Evolutionary conservation across 2,888 invertebrate genomes (phyloP), one percentile per base, ranked within the genome.

Genomic region (Spodoptera exigua): DNA sequence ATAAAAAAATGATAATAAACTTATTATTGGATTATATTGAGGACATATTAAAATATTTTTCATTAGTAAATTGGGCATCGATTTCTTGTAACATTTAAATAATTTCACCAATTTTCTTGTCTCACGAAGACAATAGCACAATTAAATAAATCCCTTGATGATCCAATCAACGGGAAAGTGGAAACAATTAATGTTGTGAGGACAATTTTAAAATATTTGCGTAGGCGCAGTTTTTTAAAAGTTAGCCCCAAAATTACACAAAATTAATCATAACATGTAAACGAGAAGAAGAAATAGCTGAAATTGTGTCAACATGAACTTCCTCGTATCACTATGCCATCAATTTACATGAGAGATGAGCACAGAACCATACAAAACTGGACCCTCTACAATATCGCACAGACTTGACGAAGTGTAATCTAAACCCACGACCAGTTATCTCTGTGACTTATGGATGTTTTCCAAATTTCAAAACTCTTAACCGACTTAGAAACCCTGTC

Each of bases 341-440:
- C 70, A 78, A 81, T 80, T 86, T 79, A 79, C 81, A 86, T 81
- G 61, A 67, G 43, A 69, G 73, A 75, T 70, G 78, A 69, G 72
- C 64, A 58, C 47, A 46, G 78, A 81, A 78, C 78, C 79, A 75
- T 79, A 74, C 67, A 46, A 78, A 81, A 78, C 78, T 79, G 76
- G 79, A 74, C 67, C 75, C 73, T 74, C 69, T 61, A 79, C 72
- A 74, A 80, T 83, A 85, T 81, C 68, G 78, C 79, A 81, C 27
- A 7, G 7, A 27, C 7, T 27, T 27, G 27, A 27, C 79, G 58
- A 76, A 62, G 74, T 86, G 27, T 86, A 87, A 84, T 79, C 82
- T 78, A 78, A 83, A 84, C 69, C 73, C 61, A 68, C 58, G 71
- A 87, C 89, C 81, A 83, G 89, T 87, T 87, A 86, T 65, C 60